Conservation (phyloP, 1,140 invertebrate genomes). For the Pararge aegeria region DNA sequence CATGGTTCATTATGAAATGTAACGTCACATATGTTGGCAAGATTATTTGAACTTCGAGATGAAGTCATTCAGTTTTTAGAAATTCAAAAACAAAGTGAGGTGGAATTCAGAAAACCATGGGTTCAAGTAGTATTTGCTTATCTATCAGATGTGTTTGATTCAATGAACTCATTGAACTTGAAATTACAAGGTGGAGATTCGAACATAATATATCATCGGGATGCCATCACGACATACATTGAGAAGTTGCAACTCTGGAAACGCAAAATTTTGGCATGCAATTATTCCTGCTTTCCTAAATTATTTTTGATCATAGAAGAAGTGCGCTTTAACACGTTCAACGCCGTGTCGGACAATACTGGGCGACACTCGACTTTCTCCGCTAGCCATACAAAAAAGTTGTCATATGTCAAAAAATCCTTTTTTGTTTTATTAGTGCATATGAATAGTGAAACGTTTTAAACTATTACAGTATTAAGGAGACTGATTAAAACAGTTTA, state of each 20-base stretch:
- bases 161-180: slow-evolving; percentile 13
- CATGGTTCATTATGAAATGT: too few species aligned
- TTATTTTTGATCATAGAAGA: too few species aligned
- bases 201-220: slow-evolving; percentile 30
- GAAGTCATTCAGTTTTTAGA: slow-evolving; percentile 11
- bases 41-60: slow-evolving; percentile 52
- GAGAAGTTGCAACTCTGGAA: slow-evolving; percentile 38
- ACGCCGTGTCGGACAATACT: too few species aligned
- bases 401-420: too few species aligned
- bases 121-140: background rate
- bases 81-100: background rate
- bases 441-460: too few species aligned
- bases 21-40: too few species aligned
- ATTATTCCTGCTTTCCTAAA: slow-evolving; percentile 7
- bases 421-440: too few species aligned
- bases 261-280: slow-evolving; percentile 40
- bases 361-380: too few species aligned
- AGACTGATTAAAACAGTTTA: too few species aligned
- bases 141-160: background rate
- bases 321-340: too few species aligned
- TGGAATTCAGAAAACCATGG: background rate
- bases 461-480: too few species aligned
- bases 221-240: slow-evolving; percentile 16
- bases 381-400: too few species aligned
- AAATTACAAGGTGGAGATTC: slow-evolving; percentile 32